Percentiles rank a stretch among this genome's conserved stretches.
Evolutionary conservation across 2,113 vertebrate species (phyloP).

Genomic region (Maccullochella peelii): DNA sequence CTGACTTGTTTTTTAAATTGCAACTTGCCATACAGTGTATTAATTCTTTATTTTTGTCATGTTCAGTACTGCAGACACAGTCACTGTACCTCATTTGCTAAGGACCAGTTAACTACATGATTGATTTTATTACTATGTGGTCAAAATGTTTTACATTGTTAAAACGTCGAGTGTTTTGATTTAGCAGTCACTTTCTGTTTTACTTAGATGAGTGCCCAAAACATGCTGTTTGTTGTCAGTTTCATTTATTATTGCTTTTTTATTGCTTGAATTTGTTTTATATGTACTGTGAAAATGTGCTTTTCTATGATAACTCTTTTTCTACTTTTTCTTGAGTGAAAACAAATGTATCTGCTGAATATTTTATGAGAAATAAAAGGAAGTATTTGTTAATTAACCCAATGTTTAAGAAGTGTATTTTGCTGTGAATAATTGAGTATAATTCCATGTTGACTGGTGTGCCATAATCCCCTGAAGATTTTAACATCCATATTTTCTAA

Average conservation of each 20-base stretch:
- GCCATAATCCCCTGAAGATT: neutral
- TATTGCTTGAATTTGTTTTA: slow-evolving; percentile 26
- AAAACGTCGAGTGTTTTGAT: slow-evolving; percentile 23
- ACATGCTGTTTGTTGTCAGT: slow-evolving; percentile 20
- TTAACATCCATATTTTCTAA: neutral
- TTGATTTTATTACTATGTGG: slow-evolving; percentile 25
- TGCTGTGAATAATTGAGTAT: neutral
- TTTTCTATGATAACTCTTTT: slow-evolving; percentile 43
- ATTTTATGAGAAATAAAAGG: slow-evolving; percentile 74
- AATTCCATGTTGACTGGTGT: neutral
- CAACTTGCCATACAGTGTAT: neutral
- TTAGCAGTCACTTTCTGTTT: slow-evolving; percentile 19
- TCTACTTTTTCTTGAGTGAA: slow-evolving; percentile 28
- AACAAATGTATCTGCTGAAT: slow-evolving; percentile 51
- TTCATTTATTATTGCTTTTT: slow-evolving; percentile 35
- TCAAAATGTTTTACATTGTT: slow-evolving; percentile 42
- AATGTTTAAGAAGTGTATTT: neutral
- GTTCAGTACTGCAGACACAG: neutral
- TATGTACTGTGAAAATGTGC: slow-evolving; percentile 68
- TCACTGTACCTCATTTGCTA: slow-evolving; percentile 50
- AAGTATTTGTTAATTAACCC: slow-evolving; percentile 43
- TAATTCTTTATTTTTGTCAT: neutral
- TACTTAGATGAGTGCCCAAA: neutral
- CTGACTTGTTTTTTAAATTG: neutral
- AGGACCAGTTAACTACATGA: slow-evolving; percentile 30